Conservation (phyloP, 2,797 vertebrate species). For the Neomorphus geoffroyi region DNA sequence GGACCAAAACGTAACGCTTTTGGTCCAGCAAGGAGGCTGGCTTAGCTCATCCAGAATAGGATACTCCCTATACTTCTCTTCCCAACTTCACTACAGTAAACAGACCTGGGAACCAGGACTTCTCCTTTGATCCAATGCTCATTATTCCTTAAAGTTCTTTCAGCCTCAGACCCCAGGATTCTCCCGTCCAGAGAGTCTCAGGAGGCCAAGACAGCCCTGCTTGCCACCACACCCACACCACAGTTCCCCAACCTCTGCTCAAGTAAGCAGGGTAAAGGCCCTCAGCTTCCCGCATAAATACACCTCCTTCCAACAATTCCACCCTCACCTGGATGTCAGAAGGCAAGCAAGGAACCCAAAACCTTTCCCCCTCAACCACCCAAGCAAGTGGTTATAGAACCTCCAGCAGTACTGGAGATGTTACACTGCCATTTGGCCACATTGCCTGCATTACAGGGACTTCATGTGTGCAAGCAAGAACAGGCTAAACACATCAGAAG, state of each 20-base stretch:
- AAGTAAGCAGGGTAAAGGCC: neutral
- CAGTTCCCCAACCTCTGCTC: rapidly evolving
- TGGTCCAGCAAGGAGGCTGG: neutral
- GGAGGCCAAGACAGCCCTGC: neutral
- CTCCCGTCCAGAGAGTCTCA: neutral
- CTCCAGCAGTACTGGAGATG: neutral
- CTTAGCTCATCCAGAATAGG: neutral
- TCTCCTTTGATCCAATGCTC: neutral
- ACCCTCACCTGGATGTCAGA: neutral
- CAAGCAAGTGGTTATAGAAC: neutral
- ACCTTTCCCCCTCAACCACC: neutral
- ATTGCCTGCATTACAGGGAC: neutral
- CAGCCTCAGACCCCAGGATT: neutral
- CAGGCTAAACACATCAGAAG: neutral
- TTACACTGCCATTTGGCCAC: rapidly evolving
- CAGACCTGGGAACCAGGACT: neutral
- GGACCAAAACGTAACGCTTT: neutral
- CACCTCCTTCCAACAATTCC: neutral
- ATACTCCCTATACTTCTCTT: neutral
- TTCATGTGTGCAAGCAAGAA: rapidly evolving
- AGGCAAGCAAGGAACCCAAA: rapidly evolving
- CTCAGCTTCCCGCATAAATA: neutral
- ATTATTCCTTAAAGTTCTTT: neutral
- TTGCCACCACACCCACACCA: neutral
- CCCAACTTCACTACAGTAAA: neutral